Conservation (phyloP, 2,113 vertebrate genomes). For the Pipra filicauda region DNA sequence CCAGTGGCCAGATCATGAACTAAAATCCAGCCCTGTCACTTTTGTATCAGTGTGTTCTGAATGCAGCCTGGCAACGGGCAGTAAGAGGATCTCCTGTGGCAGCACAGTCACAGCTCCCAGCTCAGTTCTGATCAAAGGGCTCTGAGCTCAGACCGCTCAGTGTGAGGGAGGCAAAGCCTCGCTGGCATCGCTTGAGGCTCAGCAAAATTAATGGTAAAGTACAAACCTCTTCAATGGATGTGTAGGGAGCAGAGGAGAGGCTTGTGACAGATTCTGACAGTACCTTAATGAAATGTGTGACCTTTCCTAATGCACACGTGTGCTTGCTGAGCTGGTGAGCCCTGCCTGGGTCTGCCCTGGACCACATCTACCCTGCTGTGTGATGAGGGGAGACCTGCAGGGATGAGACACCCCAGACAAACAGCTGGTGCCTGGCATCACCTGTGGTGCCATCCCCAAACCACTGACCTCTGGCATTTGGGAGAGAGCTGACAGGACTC, state of each 20-base stretch:
- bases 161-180: neutral
- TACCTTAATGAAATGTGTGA: neutral
- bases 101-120: neutral
- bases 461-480: fast-evolving
- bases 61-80: neutral
- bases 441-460: fast-evolving
- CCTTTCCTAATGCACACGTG: fast-evolving
- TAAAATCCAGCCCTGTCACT: neutral
- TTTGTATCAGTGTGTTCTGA: neutral
- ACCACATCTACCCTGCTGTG: fast-evolving
- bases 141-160: fast-evolving
- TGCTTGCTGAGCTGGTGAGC: neutral
- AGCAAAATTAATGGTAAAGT: neutral
- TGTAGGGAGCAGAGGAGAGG: neutral
- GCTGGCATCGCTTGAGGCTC: fast-evolving
- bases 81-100: neutral
- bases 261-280: neutral
- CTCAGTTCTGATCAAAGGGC: neutral
- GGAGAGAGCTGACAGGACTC: neutral
- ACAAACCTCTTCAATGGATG: neutral
- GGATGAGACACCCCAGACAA: neutral
- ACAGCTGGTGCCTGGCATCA: neutral
- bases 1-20: neutral
- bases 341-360: neutral
- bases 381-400: neutral